Conservation (phyloP, 2,797 vertebrate genomes). For the Oryzias sinensis region DNA sequence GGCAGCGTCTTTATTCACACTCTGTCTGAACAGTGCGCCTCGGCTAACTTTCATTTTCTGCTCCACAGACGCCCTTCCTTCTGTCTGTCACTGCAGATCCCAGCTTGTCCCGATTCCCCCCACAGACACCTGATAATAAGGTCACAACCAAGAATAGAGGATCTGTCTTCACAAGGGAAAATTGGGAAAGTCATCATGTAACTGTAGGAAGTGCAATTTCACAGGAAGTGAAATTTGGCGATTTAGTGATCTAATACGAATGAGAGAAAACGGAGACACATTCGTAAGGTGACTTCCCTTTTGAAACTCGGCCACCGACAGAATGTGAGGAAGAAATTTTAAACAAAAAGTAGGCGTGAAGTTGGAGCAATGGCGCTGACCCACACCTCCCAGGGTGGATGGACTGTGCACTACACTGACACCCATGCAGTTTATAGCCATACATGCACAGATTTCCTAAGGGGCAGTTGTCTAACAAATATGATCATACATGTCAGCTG, state of each 20-base stretch:
- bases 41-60: slow-evolving; percentile 8
- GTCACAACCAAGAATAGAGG: slow-evolving; percentile 50
- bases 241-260: neutral
- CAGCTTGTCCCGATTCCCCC: slow-evolving; percentile 31
- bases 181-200: slow-evolving; percentile 15
- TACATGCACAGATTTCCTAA: too few species aligned
- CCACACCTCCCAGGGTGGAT: too few species aligned
- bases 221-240: neutral
- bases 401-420: too few species aligned
- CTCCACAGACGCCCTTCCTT: slow-evolving; percentile 9
- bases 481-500: too few species aligned
- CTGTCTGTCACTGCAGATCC: slow-evolving; percentile 31
- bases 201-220: slow-evolving; percentile 4
- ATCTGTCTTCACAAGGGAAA: slow-evolving; percentile 6
- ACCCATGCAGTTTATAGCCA: too few species aligned
- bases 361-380: too few species aligned
- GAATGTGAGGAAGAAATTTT: too few species aligned
- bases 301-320: neutral
- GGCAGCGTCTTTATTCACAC: slow-evolving; percentile 1
- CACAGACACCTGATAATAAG: slow-evolving; percentile 43
- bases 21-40: too few species aligned
- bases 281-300: neutral
- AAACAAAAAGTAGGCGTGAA: too few species aligned
- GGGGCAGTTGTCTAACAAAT: too few species aligned
- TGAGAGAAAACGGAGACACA: neutral